phyloP scores from a whole-genome alignment of 2,113 vertebrate species.

The Heteronetta atricapilla region DNA sequence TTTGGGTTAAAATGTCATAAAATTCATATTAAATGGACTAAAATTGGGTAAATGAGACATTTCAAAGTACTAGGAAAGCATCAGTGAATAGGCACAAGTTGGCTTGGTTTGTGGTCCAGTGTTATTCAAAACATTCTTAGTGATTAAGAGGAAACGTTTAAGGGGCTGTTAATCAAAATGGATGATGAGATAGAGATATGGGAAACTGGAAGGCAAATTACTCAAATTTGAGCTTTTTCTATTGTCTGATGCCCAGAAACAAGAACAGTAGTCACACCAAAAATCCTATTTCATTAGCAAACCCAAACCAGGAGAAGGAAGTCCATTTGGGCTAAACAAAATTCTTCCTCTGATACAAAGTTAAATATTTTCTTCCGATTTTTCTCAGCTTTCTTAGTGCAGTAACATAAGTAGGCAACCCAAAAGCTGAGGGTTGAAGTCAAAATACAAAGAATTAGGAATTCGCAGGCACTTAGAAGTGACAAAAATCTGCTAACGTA shows the following conservation, averaged over 20 bases:
- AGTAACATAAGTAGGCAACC: neutral
- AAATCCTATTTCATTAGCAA: neutral
- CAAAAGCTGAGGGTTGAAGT: neutral
- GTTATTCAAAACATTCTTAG: neutral
- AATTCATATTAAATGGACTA: neutral
- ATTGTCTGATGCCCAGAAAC: neutral
- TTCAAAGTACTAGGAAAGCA: neutral
- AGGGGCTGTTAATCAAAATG: neutral
- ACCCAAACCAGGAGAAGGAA: neutral
- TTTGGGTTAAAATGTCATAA: conserved; percentile 24
- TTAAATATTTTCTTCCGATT: neutral
- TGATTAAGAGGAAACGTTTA: neutral
- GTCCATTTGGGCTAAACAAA: neutral
- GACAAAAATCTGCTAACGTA: neutral
- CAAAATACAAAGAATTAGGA: neutral
- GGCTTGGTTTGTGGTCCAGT: neutral
- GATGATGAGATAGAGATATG: neutral
- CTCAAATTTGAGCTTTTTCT: neutral
- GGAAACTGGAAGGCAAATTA: neutral
- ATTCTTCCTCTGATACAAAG: neutral
- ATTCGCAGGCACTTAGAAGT: neutral
- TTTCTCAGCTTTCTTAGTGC: neutral
- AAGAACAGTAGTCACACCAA: neutral
- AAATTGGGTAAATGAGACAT: conserved; percentile 32
- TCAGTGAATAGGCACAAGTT: neutral